Conservation (phyloP, 2,113 vertebrate genomes). For the Chionis minor region DNA sequence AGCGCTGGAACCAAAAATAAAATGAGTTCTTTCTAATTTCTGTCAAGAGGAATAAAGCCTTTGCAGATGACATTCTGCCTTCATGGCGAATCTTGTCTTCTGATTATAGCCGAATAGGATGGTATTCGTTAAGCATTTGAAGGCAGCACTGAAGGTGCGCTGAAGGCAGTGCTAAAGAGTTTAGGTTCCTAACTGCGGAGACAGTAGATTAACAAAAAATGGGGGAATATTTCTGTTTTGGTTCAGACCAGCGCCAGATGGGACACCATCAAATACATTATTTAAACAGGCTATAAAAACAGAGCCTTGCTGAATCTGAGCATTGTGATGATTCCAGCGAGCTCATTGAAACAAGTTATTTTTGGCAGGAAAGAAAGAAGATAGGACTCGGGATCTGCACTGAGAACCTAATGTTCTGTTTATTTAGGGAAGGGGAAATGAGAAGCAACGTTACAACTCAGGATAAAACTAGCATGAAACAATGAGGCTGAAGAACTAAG, state of each 20-base stretch:
- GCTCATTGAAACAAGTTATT: background rate
- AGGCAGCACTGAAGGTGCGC: background rate
- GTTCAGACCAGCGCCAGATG: conserved; percentile 1
- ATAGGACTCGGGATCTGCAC: background rate
- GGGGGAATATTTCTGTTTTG: background rate
- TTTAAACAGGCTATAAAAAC: background rate
- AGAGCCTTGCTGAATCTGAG: conserved; percentile 4
- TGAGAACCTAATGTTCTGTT: conserved; percentile 3
- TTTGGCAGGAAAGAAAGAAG: background rate
- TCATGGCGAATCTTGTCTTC: background rate
- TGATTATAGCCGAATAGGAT: background rate
- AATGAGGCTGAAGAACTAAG: background rate
- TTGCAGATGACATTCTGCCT: background rate
- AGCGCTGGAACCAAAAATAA: background rate
- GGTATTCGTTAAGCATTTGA: background rate
- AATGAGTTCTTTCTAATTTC: background rate
- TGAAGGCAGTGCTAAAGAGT: background rate
- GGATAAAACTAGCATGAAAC: background rate
- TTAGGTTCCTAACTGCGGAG: background rate
- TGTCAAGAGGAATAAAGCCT: background rate
- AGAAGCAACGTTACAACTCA: background rate
- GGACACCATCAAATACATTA: background rate
- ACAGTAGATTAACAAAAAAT: background rate
- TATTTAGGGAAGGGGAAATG: background rate
- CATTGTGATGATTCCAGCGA: background rate